These are phyloP conservation scores for Merluccius polli DNA, from an alignment of 2,797 vertebrate species.

Conservation along the genomic window DNA sequence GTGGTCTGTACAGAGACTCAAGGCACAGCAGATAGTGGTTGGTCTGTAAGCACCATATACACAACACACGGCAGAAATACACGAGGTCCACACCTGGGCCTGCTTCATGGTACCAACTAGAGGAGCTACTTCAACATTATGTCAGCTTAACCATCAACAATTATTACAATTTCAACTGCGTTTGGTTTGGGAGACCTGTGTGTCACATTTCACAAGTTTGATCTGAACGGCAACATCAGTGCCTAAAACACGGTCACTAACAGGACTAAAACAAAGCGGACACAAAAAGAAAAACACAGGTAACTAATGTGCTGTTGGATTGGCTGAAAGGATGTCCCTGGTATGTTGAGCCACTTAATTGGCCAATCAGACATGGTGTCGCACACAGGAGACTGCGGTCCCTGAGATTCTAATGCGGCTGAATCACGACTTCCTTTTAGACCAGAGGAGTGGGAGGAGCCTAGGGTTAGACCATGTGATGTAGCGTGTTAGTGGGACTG, in stretches of 20 bases:
- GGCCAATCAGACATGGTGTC: not conserved
- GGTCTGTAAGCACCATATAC: not conserved
- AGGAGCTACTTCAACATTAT: not conserved
- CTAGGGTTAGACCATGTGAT: not conserved
- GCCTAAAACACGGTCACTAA: not conserved
- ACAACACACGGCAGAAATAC: not conserved
- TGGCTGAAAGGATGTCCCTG: too few relatives aligned
- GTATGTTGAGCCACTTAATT: too few relatives aligned
- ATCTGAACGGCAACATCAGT: not conserved
- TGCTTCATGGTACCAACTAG: not conserved
- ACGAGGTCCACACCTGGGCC: not conserved
- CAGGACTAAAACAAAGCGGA: not conserved
- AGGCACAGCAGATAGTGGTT: slow-evolving; percentile 56
- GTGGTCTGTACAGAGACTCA: slow-evolving; percentile 42
- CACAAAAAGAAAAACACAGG: not conserved
- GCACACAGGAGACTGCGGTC: too few relatives aligned
- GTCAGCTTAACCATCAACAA: not conserved
- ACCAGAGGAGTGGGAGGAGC: not conserved
- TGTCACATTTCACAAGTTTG: not conserved
- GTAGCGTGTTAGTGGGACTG: too few relatives aligned
- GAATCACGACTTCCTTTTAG: not conserved
- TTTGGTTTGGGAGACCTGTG: too few relatives aligned
- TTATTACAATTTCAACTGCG: not conserved
- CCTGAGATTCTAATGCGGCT: too few relatives aligned
- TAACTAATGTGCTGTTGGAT: not conserved